Evolutionary conservation across 2,797 vertebrate genomes (phyloP).

Genomic region (Psittacula derbiana): DNA sequence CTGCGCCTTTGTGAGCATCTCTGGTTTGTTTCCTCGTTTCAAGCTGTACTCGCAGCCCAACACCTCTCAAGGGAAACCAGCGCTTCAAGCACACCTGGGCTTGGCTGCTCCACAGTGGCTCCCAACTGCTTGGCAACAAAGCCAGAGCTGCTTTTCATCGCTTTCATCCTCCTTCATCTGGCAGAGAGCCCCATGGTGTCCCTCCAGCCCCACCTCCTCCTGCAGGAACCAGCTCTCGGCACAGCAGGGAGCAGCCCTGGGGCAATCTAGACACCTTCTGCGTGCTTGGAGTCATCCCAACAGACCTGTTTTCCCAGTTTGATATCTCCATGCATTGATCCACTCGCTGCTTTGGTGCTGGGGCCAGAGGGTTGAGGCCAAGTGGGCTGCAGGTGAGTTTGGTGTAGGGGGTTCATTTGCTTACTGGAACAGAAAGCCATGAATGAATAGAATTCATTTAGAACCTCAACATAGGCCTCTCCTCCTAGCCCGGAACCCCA

Average conservation of each 20-base stretch:
- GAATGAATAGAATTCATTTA: neutral
- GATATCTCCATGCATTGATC: neutral
- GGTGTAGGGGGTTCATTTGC: neutral
- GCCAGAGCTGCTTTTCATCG: fast-evolving
- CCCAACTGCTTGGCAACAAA: neutral
- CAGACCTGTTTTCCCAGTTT: slow-evolving; percentile 38
- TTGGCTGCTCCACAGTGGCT: fast-evolving
- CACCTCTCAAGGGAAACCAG: neutral
- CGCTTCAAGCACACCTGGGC: neutral
- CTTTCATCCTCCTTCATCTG: neutral
- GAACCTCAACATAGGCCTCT: neutral
- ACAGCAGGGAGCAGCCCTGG: neutral
- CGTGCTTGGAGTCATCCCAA: neutral
- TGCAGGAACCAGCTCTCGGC: neutral
- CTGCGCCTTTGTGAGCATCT: neutral
- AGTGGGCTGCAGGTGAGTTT: neutral
- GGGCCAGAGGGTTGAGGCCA: neutral
- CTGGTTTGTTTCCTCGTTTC: fast-evolving
- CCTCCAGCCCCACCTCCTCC: neutral
- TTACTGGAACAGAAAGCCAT: neutral
- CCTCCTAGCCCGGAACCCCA: neutral
- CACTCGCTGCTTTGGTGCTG: neutral
- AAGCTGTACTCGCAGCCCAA: fast-evolving
- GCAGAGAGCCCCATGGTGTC: neutral
- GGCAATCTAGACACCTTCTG: neutral